Evolutionary conservation across 1,140 invertebrate genomes (phyloP), one percentile per base, ranked within the genome.

Genomic region (Ips nitidus): DNA sequence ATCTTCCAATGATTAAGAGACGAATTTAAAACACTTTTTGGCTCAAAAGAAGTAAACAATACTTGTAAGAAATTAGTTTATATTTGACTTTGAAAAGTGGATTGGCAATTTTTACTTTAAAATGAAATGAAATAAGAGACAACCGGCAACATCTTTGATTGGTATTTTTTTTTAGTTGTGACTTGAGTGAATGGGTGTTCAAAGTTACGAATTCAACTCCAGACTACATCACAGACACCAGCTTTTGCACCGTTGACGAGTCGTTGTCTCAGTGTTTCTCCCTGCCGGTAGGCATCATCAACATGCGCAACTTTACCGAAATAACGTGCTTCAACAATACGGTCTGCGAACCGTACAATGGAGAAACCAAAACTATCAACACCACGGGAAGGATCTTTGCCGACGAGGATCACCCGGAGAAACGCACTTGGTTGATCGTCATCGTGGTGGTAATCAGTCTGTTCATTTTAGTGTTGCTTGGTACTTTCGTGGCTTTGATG

Each of bases 201-300:
- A 78, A 82, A 62, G 79, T 86, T 3, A 80, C 74, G 40, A 75
- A 75, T 1, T 82, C 79, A 1, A 81, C 74, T 37, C 78, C 82
- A 65, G 82, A 84, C 77, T 63, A 75, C 4, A 81, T 84, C 70
- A 82, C 84, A 75, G 79, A 84, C 59, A 85, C 86, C 38, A 90
- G 87, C 75, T 87, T 83, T 71, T 91, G 90, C 74, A 83, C 83
- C 7, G 83, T 89, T 0, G 84, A 87, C 71, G 79, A 83, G 37
- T 74, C 84, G 2, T 78, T 90, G 4, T 83, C 86, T 4, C 80
- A 80, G 39, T 91, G 89, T 77, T 88, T 89, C 73, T 86, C 88
- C 58, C 78, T 87, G 2, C 83, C 84, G 0, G 83, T 86, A 71
- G 87, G 87, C 55, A 85, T 86, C 62, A 83, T 90, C 73, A 78